These are phyloP conservation scores for Metallyticus violacea DNA, from an alignment of 2,888 invertebrate genomes.

Conservation along the genomic window DNA sequence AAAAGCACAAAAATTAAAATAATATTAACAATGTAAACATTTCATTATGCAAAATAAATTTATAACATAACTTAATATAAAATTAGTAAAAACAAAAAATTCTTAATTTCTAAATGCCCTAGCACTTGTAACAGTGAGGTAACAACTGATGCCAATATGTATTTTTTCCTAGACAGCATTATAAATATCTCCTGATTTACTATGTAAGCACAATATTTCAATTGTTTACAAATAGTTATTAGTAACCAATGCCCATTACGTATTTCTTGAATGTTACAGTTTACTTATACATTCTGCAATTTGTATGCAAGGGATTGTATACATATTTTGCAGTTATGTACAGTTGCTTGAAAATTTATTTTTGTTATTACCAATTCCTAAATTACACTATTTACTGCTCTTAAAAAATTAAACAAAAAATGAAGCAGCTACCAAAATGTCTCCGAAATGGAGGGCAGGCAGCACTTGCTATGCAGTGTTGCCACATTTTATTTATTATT, in stretches of 20 bases:
- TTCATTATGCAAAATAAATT: not conserved
- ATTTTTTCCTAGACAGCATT: not conserved
- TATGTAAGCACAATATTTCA: slow-evolving; percentile 28
- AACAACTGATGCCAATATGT: not conserved
- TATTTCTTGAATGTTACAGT: slow-evolving; percentile 18
- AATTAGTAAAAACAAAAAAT: not conserved
- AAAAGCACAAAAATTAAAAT: not conserved
- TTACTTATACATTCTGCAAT: slow-evolving; percentile 16
- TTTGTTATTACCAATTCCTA: slow-evolving; percentile 5
- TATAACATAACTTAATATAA: not conserved
- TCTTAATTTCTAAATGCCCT: not conserved
- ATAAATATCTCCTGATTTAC: slow-evolving; percentile 16
- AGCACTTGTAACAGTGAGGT: not conserved
- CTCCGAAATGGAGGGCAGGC: slow-evolving; percentile 7
- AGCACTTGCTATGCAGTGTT: not conserved
- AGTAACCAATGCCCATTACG: slow-evolving; percentile 26
- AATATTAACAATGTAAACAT: not conserved
- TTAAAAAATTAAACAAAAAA: slow-evolving; percentile 9
- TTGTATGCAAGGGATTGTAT: slow-evolving; percentile 5
- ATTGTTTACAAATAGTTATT: slow-evolving; percentile 30
- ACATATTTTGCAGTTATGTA: slow-evolving; percentile 20
- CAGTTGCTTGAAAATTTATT: slow-evolving; percentile 14
- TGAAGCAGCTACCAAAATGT: slow-evolving; percentile 16
- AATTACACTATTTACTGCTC: not conserved
- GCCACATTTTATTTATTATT: not conserved